Conservation (phyloP, 64 coral and sea anemone species). For the Hydrozoanthus tunicans region DNA sequence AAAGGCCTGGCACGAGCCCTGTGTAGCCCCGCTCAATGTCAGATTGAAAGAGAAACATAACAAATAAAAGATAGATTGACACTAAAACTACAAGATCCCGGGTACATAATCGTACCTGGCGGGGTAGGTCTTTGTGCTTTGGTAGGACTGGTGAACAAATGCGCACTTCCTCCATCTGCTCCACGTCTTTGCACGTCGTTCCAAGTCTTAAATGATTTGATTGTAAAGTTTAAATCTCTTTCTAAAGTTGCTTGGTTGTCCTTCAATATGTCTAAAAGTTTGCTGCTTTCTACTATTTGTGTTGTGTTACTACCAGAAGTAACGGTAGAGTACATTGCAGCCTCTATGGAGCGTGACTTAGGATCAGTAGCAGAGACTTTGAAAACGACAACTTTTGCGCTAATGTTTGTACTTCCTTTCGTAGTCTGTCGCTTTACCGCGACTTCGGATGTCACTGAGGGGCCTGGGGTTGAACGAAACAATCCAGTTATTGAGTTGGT, state of each 20-base stretch:
- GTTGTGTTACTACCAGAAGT: constrained; percentile 70
- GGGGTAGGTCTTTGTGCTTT: constrained; percentile 33
- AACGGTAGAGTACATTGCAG: constrained; percentile 66
- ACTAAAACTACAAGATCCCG: constrained; percentile 12
- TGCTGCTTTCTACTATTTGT: constrained; percentile 48
- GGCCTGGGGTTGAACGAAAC: neutral
- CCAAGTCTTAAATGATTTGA: constrained; percentile 61
- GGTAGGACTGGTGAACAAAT: neutral
- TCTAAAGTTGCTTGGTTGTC: constrained; percentile 57
- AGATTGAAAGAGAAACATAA: neutral
- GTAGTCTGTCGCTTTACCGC: constrained; percentile 3
- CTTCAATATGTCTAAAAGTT: constrained; percentile 58
- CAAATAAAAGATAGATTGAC: neutral
- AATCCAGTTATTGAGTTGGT: constrained; percentile 43
- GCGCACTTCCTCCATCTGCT: neutral
- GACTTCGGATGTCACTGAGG: constrained; percentile 6
- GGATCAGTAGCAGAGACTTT: constrained; percentile 49
- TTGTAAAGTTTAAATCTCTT: constrained; percentile 65
- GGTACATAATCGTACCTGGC: constrained; percentile 47
- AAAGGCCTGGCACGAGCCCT: constrained; percentile 6
- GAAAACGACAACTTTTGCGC: constrained; percentile 67
- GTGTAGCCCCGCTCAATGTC: constrained; percentile 34
- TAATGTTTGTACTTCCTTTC: neutral
- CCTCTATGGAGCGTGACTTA: constrained; percentile 20
- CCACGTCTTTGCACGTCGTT: neutral